Base-by-base conservation (phyloP, 2,888 invertebrate species). In the Nemurella pictetii region DNA sequence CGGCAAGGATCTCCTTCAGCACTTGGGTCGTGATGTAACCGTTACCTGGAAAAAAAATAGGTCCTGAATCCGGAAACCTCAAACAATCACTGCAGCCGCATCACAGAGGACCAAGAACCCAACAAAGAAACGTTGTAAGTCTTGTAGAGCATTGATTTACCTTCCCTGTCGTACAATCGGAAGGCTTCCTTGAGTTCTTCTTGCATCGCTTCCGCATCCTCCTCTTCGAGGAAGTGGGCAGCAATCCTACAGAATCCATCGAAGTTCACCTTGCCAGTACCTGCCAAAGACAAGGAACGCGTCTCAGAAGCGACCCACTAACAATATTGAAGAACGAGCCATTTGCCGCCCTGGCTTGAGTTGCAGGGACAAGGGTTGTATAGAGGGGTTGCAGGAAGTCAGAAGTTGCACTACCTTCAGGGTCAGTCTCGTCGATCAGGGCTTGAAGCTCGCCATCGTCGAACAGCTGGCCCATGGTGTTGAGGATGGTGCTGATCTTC, bases 171-270 rank as follows among this genome's bases (percentile, higher is more conserved):
- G 91, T 99, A 97, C 87, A 99, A 94, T 89, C 98, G 95, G 93
- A 99, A 99, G 86, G 99, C 99, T 92, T 99, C 99, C 89, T 98
- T 97, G 88, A 99, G 93, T 92, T 99, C 99, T 89, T 98, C 97
- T 91, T 97, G 97, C 93, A 97, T 97, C 86, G 97, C 97, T 90
- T 99, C 99, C 86, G 97, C 96, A 89, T 99, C 99, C 89, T 98
- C 98, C 89, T 98, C 98, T 88, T 98, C 97, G 84, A 99, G 93
- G 92, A 99, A 99, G 91, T 97, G 96, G 87, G 96, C 95, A 77
- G 98, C 97, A 87, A 99, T 96, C 89, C 93, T 94, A 90, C 96
- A 96, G 92, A 99, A 99, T 86, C 96, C 96, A 89, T 98, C 98
- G 89, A 98, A 98, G 90, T 97, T 96, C 85, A 99, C 96, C 91